Base-by-base conservation (phyloP, 1,140 invertebrate genomes). In the Lucilia sericata region DNA sequence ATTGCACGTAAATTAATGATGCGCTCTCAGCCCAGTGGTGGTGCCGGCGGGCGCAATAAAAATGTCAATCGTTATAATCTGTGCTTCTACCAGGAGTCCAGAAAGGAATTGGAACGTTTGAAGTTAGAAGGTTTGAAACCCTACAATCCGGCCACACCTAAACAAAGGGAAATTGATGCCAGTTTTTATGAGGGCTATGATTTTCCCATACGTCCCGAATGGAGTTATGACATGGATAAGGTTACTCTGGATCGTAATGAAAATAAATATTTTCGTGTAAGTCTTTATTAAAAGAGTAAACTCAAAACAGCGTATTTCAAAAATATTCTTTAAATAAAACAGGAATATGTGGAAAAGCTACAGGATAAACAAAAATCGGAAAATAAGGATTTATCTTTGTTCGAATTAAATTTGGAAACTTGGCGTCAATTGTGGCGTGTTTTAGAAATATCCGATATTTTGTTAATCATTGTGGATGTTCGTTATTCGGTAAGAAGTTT, bases 341-440 rank as follows among this genome's bases (percentile, higher is more conserved):
- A 93, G 92, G 92, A 93, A 85, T 93, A 93, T 84, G 88, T 92
- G n/a, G 91, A 91, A 65, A 87, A 88, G 8, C 88, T 92, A 19
- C 92, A 91, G 60, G 88, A 89, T n/a, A 92, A 91, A 25, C 91
- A 88, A 82, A 87, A 60, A 19, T 89, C 86, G 86, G 92, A 92
- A 84, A 92, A 88, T 85, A 91, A 90, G 86, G 91, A 90, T 47
- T 91, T 92, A 83, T 91, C 89, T 0, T 93, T 91, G 86, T 97
- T 97, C 91, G 97, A 98, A 90, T 88, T 98, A 49, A 98, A 98
- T 92, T 91, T 98, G 85, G 97, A 98, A 92, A 98, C 97, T 0
- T 98, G 97, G 97, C 90, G 97, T 30, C 97, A 98, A 88, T 90
- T 98, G 60, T 98, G 97, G 97, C 92, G 97, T 84, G 97, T 98